A percentile compares a stretch with the other conserved stretches of the same genome.
Evolutionary conservation across 1,140 invertebrate species (phyloP).

Genomic region (Phymorhynchus buccinoides): DNA sequence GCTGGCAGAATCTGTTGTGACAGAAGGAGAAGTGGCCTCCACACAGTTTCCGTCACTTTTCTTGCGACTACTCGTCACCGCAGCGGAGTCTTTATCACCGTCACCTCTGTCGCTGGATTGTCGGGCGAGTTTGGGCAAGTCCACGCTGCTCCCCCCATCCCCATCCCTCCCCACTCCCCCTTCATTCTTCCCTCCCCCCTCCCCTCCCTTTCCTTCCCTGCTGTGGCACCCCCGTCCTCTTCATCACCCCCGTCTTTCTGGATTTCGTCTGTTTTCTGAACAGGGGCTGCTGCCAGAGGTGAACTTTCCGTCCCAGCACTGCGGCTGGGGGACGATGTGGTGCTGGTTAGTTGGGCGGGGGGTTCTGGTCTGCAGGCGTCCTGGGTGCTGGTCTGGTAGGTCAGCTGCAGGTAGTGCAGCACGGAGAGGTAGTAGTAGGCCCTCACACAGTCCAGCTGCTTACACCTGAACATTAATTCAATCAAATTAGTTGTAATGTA

Average conservation of each 20-base stretch:
- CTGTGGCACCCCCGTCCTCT: background rate
- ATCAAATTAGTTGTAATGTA: no score
- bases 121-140: background rate
- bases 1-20: background rate
- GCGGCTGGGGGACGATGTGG: background rate
- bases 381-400: constrained; percentile 3
- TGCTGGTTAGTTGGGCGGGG: background rate
- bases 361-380: background rate
- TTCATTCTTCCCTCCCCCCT: no score
- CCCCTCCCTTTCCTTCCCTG: background rate
- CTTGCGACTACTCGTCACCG: background rate
- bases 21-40: background rate
- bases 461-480: no score
- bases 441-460: constrained; percentile 66
- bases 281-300: no score
- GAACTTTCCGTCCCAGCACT: no score
- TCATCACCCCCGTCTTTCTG: background rate
- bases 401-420: constrained; percentile 53
- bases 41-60: background rate
- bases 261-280: background rate
- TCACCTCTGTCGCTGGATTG: background rate
- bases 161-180: background rate
- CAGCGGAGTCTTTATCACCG: background rate
- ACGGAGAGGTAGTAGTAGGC: constrained; percentile 67
- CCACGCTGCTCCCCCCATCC: background rate